Conservation (phyloP, 2,888 invertebrate genomes). For the Coecobrya sp. region DNA sequence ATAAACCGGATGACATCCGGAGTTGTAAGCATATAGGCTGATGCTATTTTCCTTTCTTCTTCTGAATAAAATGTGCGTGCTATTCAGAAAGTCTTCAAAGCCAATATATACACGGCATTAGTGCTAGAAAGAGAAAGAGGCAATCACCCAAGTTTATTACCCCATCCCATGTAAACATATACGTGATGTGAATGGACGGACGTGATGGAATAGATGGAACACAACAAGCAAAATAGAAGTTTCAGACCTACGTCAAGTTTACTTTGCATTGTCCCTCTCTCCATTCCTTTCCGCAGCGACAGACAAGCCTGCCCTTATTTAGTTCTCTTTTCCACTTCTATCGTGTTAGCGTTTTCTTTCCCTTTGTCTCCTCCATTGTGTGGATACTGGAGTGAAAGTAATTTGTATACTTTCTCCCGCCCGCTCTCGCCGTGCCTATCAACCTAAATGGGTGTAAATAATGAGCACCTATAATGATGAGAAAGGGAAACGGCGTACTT, state of each 20-base stretch:
- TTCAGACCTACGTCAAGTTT: conserved; percentile 53
- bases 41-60: not conserved
- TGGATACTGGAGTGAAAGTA: not conserved
- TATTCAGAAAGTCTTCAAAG: not conserved
- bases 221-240: conserved; percentile 28
- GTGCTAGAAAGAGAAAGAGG: not conserved
- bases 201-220: not conserved
- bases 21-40: not conserved
- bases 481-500: not conserved
- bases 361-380: not conserved
- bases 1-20: not conserved
- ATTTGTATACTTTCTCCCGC: not conserved
- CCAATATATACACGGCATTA: not conserved
- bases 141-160: conserved; percentile 59
- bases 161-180: not conserved
- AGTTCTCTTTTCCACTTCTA: not conserved
- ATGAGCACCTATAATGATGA: not conserved
- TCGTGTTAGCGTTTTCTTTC: not conserved
- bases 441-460: not conserved
- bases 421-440: not conserved
- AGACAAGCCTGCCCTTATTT: not conserved
- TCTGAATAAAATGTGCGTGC: not conserved
- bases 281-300: not conserved
- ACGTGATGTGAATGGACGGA: not conserved
- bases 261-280: conserved; percentile 28